Percentiles rank a stretch among this genome's conserved stretches.
These are phyloP conservation scores for Drosophila asahinai DNA, from an alignment of 1,140 invertebrate species.

Conservation along the genomic window DNA sequence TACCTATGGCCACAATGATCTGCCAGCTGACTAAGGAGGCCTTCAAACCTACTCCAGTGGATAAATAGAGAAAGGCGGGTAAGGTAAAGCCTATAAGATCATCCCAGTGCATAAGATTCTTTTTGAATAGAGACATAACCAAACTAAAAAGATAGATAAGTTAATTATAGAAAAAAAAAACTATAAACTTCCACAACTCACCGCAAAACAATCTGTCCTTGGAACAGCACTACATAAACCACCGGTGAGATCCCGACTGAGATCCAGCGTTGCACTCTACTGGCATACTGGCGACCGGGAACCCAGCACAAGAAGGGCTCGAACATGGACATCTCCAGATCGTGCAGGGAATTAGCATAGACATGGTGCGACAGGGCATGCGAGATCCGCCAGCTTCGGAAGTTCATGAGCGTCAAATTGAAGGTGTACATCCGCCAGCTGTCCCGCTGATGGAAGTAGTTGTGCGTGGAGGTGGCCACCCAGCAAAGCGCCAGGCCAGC, in stretches of 20 bases:
- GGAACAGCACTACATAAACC: conserved; percentile 85
- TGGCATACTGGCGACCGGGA: conserved; percentile 86
- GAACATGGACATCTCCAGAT: conserved; percentile 90
- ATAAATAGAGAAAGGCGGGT: conserved; percentile 86
- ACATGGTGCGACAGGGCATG: conserved; percentile 93
- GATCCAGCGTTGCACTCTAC: conserved; percentile 77
- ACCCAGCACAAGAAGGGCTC: conserved; percentile 90
- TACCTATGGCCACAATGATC: conserved; percentile 86
- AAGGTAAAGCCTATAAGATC: conserved; percentile 86
- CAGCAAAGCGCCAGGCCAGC: conserved; percentile 87
- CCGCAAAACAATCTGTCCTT: conserved; percentile 85
- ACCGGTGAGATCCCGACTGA: conserved; percentile 86
- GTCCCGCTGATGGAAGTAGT: conserved; percentile 92
- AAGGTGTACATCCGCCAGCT: conserved; percentile 93
- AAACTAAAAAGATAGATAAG: conserved; percentile 27
- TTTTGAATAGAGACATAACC: conserved; percentile 34
- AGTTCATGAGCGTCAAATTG: conserved; percentile 88
- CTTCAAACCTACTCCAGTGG: conserved; percentile 59
- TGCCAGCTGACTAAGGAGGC: conserved; percentile 87
- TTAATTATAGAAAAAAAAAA: too few species aligned
- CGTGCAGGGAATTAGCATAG: conserved; percentile 92
- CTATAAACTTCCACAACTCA: conserved; percentile 56
- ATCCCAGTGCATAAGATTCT: conserved; percentile 73
- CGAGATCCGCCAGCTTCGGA: conserved; percentile 90
- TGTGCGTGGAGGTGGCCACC: conserved; percentile 89